These are phyloP conservation scores for Hemaris fuciformis DNA, from an alignment of 2,888 invertebrate species.

Conservation along the genomic window DNA sequence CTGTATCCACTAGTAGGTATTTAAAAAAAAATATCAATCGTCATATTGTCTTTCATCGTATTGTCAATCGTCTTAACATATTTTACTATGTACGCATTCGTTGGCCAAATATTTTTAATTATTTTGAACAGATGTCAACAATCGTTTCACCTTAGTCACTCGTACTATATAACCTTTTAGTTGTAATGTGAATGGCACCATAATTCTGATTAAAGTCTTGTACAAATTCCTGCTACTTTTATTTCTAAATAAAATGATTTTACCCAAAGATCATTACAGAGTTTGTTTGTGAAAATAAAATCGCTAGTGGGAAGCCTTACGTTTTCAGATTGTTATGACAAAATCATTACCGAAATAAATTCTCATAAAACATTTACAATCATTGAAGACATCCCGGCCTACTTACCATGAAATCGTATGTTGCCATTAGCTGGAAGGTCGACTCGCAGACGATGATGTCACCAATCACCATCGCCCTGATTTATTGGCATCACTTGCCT, in stretches of 20 bases:
- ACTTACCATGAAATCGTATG: slow-evolving; percentile 60
- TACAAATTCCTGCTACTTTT: not conserved
- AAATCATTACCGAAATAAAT: slow-evolving; percentile 7
- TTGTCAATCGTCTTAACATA: not conserved
- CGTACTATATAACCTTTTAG: not conserved
- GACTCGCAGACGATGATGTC: slow-evolving; percentile 67
- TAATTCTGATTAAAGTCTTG: not conserved
- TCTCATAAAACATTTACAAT: slow-evolving; percentile 52
- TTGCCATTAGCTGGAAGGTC: slow-evolving; percentile 70
- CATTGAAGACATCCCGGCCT: slow-evolving; percentile 53
- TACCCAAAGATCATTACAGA: not conserved
- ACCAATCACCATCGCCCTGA: slow-evolving; percentile 64
- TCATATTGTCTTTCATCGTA: no score
- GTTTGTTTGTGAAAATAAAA: not conserved
- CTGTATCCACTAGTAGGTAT: not conserved
- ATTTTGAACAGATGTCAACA: not conserved
- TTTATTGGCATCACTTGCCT: slow-evolving; percentile 64
- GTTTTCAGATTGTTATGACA: slow-evolving; percentile 1
- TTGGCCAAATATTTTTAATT: not conserved
- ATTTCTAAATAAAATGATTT: not conserved
- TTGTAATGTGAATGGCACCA: not conserved
- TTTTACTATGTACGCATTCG: not conserved
- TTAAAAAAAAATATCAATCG: no score
- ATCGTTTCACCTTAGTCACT: not conserved
- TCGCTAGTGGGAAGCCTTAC: not conserved